Base-by-base conservation (phyloP, 2,113 vertebrate genomes). In the Stegastes partitus region DNA sequence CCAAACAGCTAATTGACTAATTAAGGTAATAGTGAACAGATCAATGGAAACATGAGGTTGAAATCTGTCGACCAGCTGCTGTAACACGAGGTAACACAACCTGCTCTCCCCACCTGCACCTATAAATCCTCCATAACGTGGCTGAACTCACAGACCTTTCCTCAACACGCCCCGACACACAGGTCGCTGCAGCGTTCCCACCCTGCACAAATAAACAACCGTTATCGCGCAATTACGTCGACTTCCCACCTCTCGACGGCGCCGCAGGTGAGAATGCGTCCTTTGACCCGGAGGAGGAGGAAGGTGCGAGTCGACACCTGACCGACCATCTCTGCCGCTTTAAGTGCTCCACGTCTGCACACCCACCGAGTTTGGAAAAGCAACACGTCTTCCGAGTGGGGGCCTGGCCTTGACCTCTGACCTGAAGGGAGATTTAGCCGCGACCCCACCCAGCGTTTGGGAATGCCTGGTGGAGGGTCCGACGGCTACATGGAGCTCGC, bases 181-280 rank as follows among this genome's bases (percentile, higher is more conserved):
- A 69, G 64, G 68, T 64, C 68, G 65, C 74, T 14, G 79, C 63
- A 50, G 66, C 63, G 7, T 47, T 75, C 84, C 74, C 86, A 58
- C 86, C 84, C 86, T 87, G 64, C 21, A 76, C 83, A 89, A 87
- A 92, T 75, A 90, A 83, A 90, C 79, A 86, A 23, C 18, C 9
- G 74, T 67, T 74, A 64, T 74, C 34, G 9, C 12, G 26, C 37
- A 61, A 39, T 68, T 75, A 87, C 54, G 34, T 1, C 6, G 57
- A 25, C 3, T 57, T n/a, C n/a, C 55, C 4, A 26, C 68, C 26
- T 4, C 53, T 31, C 1, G 70, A 77, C 58, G 10, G 64, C 45
- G 8, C 21, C 42, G 81, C 87, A 92, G 85, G 86, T 90, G 86
- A 81, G 88, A 86, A 89, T 87, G 79, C 85, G 89, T 58, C 70